Conservation (phyloP, 2,113 vertebrate species). For the Suncus etruscus region DNA sequence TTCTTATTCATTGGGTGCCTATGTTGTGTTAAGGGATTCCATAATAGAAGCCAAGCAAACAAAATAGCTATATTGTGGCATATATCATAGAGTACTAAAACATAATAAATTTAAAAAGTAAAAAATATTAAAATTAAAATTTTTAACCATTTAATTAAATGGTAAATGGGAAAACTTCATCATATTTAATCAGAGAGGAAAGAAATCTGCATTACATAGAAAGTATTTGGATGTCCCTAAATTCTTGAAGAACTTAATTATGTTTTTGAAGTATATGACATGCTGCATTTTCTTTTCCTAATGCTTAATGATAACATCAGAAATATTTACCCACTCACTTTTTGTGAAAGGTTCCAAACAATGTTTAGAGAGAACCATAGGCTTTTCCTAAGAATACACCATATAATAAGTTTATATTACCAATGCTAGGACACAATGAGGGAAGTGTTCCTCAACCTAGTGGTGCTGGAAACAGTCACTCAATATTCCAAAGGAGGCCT, state of each 20-base stretch:
- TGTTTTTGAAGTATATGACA: neutral
- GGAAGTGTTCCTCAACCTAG: too few relatives aligned
- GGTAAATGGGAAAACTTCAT: neutral
- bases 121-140: neutral
- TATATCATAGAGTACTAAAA: neutral
- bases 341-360: too few relatives aligned
- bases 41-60: neutral
- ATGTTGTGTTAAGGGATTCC: neutral
- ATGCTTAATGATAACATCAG: neutral
- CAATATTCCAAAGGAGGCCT: too few relatives aligned
- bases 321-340: too few relatives aligned
- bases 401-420: too few relatives aligned
- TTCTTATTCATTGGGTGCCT: neutral
- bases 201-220: neutral
- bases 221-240: neutral
- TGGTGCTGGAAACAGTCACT: too few relatives aligned
- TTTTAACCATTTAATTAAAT: too few relatives aligned
- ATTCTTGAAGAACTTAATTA: conserved; percentile 9
- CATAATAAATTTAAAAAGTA: neutral
- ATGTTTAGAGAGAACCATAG: too few relatives aligned
- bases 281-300: neutral
- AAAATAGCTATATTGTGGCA: neutral
- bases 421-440: too few relatives aligned
- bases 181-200: neutral
- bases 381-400: too few relatives aligned